Percentiles rank a stretch among this genome's conserved stretches.
Conservation (phyloP, 2,797 vertebrate species). For the Hippocampus kuda region DNA sequence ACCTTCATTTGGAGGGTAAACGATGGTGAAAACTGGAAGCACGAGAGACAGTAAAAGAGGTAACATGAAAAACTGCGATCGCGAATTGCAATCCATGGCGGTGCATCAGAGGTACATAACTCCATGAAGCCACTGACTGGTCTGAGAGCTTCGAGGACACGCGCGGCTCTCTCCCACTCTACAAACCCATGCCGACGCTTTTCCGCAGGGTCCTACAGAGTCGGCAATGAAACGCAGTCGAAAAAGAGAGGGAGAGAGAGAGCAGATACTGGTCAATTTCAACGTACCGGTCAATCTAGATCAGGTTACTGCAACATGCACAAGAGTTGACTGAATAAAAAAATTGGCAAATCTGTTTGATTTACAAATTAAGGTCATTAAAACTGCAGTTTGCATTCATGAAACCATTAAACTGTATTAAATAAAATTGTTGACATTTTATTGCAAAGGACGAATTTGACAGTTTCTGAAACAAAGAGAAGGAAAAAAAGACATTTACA, state of each 20-base stretch:
- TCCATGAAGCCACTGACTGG: conserved; percentile 83
- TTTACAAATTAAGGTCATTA: not conserved
- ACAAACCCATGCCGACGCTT: conserved; percentile 22
- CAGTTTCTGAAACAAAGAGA: no score
- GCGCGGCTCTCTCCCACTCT: conserved; percentile 24
- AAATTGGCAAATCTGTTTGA: not conserved
- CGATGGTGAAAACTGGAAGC: conserved; percentile 59
- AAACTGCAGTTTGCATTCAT: not conserved
- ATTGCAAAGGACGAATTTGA: no score
- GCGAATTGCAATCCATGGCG: conserved; percentile 85
- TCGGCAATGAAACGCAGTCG: conserved; percentile 8
- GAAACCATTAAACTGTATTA: no score
- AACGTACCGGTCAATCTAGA: conserved; percentile 46
- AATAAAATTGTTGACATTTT: no score
- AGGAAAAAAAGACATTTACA: no score
- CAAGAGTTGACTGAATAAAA: not conserved
- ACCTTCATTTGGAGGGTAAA: conserved; percentile 87
- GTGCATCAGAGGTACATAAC: conserved; percentile 85
- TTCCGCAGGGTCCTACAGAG: conserved; percentile 74
- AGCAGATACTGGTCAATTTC: conserved; percentile 42
- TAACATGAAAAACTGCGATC: conserved; percentile 64
- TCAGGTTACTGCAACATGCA: not conserved
- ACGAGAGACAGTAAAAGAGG: conserved; percentile 57
- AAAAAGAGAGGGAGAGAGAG: conserved; percentile 2
- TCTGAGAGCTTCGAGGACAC: conserved; percentile 68